Evolutionary conservation across 2,113 vertebrate genomes (phyloP).

Genomic region (Caloenas nicobarica): DNA sequence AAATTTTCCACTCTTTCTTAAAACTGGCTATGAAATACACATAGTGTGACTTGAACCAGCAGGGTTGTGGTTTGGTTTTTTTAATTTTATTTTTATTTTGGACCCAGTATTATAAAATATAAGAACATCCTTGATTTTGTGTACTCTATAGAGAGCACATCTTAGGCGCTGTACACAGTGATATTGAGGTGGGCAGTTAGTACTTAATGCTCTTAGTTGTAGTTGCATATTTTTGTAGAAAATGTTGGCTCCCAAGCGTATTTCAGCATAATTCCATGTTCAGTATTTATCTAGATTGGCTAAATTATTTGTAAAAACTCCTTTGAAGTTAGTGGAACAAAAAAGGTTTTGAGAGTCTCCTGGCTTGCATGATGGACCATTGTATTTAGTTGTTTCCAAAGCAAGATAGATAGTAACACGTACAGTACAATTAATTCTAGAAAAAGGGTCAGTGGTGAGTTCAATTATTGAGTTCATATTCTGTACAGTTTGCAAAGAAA

Average conservation of each 20-base stretch:
- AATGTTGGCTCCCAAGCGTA: not conserved
- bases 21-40: not conserved
- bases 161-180: not conserved
- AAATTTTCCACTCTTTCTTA: not conserved
- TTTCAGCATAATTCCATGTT: conserved; percentile 29
- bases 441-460: not conserved
- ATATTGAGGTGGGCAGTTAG: conserved; percentile 21
- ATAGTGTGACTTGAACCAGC: not conserved
- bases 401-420: conserved; percentile 23
- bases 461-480: not conserved
- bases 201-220: conserved; percentile 25
- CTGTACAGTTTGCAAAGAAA: conserved; percentile 26
- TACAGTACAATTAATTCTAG: conserved; percentile 16
- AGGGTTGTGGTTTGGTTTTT: not conserved
- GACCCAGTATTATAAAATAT: not conserved
- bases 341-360: conserved; percentile 22
- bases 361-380: conserved; percentile 57
- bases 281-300: conserved; percentile 40
- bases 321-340: conserved; percentile 59
- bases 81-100: not conserved
- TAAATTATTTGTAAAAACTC: conserved; percentile 58
- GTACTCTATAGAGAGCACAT: not conserved
- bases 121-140: not conserved
- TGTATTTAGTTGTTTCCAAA: conserved; percentile 45
- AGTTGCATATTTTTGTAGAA: not conserved